These are phyloP conservation scores for Oxytorus armatus DNA, from an alignment of 2,888 invertebrate genomes.

Conservation along the genomic window DNA sequence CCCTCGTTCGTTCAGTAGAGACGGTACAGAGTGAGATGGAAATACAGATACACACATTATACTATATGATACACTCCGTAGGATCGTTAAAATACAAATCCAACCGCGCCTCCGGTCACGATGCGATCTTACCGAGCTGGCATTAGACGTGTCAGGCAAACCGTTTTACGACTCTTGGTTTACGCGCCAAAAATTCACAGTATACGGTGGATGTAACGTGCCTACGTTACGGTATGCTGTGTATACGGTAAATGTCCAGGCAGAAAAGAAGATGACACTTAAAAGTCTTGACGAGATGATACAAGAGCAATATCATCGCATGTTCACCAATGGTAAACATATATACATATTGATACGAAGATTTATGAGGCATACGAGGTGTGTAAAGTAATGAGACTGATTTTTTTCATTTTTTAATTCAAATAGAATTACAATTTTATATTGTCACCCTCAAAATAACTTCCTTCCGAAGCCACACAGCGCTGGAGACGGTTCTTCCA, in stretches of 20 bases:
- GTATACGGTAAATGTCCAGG: constrained; percentile 24
- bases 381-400: too few relatives aligned
- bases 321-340: constrained; percentile 2
- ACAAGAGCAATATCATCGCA: constrained; percentile 31
- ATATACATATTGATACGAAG: neutral
- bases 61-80: constrained; percentile 27
- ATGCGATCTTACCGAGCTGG: constrained; percentile 61
- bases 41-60: constrained; percentile 13
- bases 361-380: neutral
- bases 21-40: constrained; percentile 13
- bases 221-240: constrained; percentile 5
- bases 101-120: constrained; percentile 48
- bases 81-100: constrained; percentile 65
- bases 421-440: too few relatives aligned
- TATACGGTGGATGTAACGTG: neutral
- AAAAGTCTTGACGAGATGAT: constrained; percentile 54
- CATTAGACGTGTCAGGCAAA: constrained; percentile 68
- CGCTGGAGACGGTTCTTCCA: too few relatives aligned
- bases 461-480: too few relatives aligned
- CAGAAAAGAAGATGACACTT: constrained; percentile 51
- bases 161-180: constrained; percentile 63
- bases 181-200: constrained; percentile 39
- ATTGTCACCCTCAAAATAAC: too few relatives aligned
- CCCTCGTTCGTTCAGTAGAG: constrained; percentile 1
- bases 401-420: too few relatives aligned